Conservation (phyloP, 2,797 vertebrate species). For the Arctocebus calabarensis region DNA sequence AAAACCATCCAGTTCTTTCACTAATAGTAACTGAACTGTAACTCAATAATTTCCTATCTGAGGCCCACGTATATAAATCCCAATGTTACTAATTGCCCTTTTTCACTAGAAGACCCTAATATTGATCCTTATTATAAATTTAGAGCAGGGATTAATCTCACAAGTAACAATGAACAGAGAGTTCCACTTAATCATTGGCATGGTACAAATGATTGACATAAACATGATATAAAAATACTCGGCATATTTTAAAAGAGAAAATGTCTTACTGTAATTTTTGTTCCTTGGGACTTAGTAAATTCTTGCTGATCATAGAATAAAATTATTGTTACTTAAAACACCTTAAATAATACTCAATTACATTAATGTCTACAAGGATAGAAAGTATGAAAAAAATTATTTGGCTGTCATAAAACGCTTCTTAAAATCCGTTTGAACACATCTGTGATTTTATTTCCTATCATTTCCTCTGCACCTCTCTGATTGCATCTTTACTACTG, state of each 20-base stretch:
- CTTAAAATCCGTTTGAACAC: not conserved
- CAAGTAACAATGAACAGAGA: not conserved
- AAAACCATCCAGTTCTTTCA: not conserved
- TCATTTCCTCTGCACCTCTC: not conserved
- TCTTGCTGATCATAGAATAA: slow-evolving; percentile 9
- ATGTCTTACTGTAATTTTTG: not conserved
- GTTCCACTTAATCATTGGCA: not conserved
- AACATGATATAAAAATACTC: not conserved
- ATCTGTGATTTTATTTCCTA: not conserved
- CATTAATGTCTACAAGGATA: not conserved
- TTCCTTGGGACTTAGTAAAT: not conserved
- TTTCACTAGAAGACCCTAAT: not conserved
- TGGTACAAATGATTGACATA: not conserved
- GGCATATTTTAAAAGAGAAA: not conserved
- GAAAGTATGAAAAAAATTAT: not conserved
- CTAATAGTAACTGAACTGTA: not conserved
- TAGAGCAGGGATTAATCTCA: not conserved
- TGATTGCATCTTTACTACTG: not conserved
- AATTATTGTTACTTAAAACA: not conserved
- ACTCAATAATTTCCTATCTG: not conserved
- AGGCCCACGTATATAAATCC: not conserved
- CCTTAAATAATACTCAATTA: not conserved
- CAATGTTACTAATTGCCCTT: not conserved
- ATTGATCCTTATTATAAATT: not conserved
- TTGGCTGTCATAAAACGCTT: not conserved